These are phyloP conservation scores for Epizoanthus ramosus DNA, from an alignment of 92 coral and sea anemone genomes.

Conservation along the genomic window DNA sequence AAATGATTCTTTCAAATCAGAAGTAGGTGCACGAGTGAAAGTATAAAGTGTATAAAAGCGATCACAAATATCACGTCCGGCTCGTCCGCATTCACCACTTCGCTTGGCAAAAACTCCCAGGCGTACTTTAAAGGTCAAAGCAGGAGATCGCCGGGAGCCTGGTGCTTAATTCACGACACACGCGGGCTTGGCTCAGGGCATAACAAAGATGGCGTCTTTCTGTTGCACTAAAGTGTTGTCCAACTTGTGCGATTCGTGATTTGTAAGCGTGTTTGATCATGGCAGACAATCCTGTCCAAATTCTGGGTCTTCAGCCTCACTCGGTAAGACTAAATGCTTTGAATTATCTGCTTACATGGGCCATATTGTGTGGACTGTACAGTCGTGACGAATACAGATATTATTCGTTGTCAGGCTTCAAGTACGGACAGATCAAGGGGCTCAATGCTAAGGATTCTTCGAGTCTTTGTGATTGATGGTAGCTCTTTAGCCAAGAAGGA, in stretches of 20 bases:
- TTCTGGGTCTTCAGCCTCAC: constrained; percentile 26
- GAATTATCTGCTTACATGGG: not conserved
- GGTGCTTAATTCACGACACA: not conserved
- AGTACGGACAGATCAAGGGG: not conserved
- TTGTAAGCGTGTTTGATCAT: constrained; percentile 1
- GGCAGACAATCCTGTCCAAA: constrained; percentile 26
- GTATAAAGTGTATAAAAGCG: too few species aligned
- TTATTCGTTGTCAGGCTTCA: not conserved
- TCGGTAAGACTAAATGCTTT: constrained; percentile 20
- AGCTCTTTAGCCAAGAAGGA: constrained; percentile 88
- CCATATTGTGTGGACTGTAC: not conserved
- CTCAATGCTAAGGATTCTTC: constrained; percentile 56
- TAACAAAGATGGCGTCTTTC: constrained; percentile 30
- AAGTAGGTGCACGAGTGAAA: too few species aligned
- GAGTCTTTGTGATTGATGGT: constrained; percentile 70
- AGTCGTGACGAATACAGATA: not conserved
- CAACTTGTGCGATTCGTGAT: too few species aligned
- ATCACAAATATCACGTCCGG: too few species aligned
- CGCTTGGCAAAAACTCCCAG: too few species aligned
- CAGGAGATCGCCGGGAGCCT: not conserved
- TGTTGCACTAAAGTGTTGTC: not conserved
- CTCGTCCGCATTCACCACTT: too few species aligned
- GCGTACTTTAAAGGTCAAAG: not conserved
- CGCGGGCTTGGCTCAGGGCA: constrained; percentile 1
- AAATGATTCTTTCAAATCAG: too few species aligned